These are phyloP conservation scores for Prionailurus viverrinus DNA, from an alignment of 2,113 vertebrate genomes.

Conservation along the genomic window DNA sequence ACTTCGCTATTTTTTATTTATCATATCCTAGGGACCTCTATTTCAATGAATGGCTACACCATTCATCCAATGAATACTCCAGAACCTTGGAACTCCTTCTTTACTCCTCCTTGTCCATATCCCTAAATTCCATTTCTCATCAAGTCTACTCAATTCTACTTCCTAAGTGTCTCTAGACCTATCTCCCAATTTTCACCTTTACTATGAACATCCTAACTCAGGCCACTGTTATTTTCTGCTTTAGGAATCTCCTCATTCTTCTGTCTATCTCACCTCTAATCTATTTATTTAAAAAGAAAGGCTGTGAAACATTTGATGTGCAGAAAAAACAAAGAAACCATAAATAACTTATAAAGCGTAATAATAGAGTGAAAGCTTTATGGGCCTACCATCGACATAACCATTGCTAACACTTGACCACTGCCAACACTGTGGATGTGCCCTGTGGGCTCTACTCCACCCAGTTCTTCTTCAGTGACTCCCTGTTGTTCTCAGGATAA, in stretches of 20 bases:
- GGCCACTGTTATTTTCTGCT: not conserved
- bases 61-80: not conserved
- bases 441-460: not conserved
- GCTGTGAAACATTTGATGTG: not conserved
- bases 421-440: no score
- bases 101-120: not conserved
- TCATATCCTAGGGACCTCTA: not conserved
- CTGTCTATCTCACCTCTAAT: not conserved
- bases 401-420: not conserved
- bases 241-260: not conserved
- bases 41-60: not conserved
- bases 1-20: conserved; percentile 8
- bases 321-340: not conserved
- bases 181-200: not conserved
- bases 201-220: not conserved
- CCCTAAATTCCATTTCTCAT: not conserved
- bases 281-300: not conserved
- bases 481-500: not conserved
- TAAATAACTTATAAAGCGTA: not conserved
- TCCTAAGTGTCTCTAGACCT: not conserved
- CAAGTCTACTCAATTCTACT: not conserved
- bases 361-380: not conserved
- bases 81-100: not conserved
- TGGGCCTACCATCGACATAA: not conserved
- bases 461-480: not conserved